Conservation (phyloP, 2,113 vertebrate genomes). For the Bagarius yarrelli region DNA sequence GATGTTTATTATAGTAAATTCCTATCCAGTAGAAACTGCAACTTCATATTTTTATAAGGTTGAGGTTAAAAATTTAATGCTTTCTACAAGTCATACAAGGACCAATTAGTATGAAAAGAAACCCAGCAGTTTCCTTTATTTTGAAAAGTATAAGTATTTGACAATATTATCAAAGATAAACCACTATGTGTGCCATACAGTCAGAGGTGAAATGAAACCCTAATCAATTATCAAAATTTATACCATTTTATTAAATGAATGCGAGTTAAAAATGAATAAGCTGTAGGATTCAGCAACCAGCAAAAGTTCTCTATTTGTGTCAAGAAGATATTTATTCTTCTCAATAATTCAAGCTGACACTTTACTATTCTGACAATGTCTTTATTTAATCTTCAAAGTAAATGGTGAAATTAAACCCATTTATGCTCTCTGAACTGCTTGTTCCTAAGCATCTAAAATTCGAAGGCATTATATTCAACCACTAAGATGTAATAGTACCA, state of each 20-base stretch:
- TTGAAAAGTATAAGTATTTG: neutral
- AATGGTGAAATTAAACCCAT: no score
- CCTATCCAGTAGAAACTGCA: neutral
- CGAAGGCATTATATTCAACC: no score
- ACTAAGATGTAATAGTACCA: no score
- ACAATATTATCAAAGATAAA: slow-evolving; percentile 34
- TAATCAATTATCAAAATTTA: neutral
- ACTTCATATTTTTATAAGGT: neutral
- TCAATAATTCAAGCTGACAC: neutral
- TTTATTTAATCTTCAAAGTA: no score
- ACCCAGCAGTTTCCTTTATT: neutral
- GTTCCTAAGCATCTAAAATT: no score
- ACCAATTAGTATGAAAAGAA: no score
- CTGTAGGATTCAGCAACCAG: neutral
- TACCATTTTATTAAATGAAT: neutral
- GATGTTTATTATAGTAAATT: no score
- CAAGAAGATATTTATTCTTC: neutral
- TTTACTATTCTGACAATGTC: no score
- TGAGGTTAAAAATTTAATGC: neutral
- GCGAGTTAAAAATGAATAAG: neutral
- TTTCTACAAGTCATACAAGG: neutral
- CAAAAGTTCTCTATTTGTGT: neutral
- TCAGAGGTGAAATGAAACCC: neutral
- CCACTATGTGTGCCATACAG: neutral
- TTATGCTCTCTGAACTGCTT: no score